Conservation (phyloP, 1,140 invertebrate species). For the Marisa cornuarietis region DNA sequence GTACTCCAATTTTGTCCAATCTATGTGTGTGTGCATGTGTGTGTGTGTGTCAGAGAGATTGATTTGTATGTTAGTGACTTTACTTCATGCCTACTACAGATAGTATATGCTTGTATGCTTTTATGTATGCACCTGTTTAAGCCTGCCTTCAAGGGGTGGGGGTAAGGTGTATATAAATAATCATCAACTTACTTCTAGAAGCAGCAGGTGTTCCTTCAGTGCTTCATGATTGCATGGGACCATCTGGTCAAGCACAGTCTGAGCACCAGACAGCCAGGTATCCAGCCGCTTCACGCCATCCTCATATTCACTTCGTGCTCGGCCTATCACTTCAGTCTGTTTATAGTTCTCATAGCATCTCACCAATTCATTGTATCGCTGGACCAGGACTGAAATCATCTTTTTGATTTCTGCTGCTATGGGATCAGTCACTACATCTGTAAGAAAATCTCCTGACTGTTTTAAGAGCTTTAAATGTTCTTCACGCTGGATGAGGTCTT, state of each 20-base stretch:
- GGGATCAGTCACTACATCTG: conserved; percentile 84
- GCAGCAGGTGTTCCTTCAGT: conserved; percentile 82
- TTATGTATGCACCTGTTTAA: background rate
- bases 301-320: conserved; percentile 83
- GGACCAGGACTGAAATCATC: conserved; percentile 76
- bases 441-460: conserved; percentile 87
- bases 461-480: conserved; percentile 85
- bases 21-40: too few species aligned
- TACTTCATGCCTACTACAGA: too few species aligned
- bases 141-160: too few species aligned
- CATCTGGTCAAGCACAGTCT: conserved; percentile 64
- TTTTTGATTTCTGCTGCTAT: conserved; percentile 82
- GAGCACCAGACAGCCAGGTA: conserved; percentile 82
- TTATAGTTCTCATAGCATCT: conserved; percentile 67
- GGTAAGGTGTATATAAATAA: background rate
- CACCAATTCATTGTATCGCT: conserved; percentile 77
- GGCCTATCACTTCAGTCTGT: conserved; percentile 85
- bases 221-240: conserved; percentile 77
- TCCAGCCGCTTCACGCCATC: conserved; percentile 80
- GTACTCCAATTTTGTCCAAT: too few species aligned
- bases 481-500: conserved; percentile 89
- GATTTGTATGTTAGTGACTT: too few species aligned
- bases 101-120: background rate
- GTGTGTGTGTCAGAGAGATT: too few species aligned
- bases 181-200: conserved; percentile 73